Evolutionary conservation across 2,113 vertebrate genomes (phyloP), one percentile per base, ranked within the genome.

Genomic region (Blennius ocellaris): DNA sequence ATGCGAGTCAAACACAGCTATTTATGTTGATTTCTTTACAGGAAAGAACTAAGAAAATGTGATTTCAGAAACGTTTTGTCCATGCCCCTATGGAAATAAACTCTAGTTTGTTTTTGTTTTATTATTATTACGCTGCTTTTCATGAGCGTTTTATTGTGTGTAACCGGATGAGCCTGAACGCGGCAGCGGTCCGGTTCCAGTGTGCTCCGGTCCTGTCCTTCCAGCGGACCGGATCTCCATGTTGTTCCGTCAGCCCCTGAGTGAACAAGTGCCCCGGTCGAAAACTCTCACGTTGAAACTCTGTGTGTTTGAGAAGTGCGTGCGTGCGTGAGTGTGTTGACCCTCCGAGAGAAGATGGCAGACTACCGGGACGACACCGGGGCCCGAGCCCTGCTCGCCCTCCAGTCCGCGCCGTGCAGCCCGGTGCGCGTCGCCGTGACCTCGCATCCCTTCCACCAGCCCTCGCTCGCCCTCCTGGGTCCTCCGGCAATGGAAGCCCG

Each of bases 301-400:
- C 52, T 81, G 81, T 79, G 84, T 80, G 86, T 65, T 77, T 61
- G 68, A 76, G 73, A 83, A 91, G 81, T 89, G 47, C 82, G 78
- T 76, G 82, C 66, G 75, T 14, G 62, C 11, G 74, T 16, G 67
- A 52, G 79, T 64, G 87, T 87, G 69, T 81, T 85, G 76, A 85
- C 67, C 81, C 89, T 84, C 80, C 39, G 62, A 79, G 78, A 90
- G 73, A 93, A 94, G 73, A 95, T 94, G 94, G 93, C 93, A 92
- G 96, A 97, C 94, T 96, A 95, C 88, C 94, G 95, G 94, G 96
- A 97, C 83, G 96, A 96, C 91, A 95, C 93, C 83, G 96, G 96
- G 80, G 96, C 96, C 62, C 92, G 96, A 85, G 96, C 96, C 78
- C 90, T 97, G 75, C 90, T 96, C 55, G 96, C 96, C 45, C 88